Percentiles rank a stretch among this genome's conserved stretches.
Evolutionary conservation across 1,140 invertebrate genomes (phyloP).

Genomic region (Schmidtea mediterranea): DNA sequence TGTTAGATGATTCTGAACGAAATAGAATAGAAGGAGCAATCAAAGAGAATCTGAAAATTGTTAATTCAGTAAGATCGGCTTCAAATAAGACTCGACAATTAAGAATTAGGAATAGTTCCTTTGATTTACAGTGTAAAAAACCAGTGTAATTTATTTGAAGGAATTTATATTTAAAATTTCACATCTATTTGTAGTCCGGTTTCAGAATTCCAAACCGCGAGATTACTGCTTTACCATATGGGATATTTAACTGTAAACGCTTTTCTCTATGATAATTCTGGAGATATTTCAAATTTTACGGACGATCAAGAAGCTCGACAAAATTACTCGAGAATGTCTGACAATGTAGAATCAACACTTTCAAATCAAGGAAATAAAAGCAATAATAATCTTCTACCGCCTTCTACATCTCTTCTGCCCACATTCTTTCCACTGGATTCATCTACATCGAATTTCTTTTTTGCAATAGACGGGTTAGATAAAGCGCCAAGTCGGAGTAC

Average conservation of each 20-base stretch:
- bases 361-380: background rate
- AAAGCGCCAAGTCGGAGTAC: slow-evolving; percentile 49
- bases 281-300: background rate
- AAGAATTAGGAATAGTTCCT: background rate
- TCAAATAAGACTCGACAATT: background rate
- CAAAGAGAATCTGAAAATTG: background rate
- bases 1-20: background rate
- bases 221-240: slow-evolving; percentile 71
- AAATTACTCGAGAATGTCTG: too few species aligned
- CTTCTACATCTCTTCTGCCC: background rate
- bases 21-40: background rate
- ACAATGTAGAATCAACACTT: background rate
- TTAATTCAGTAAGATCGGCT: background rate
- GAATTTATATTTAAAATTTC: too few species aligned
- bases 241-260: slow-evolving; percentile 54
- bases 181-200: background rate
- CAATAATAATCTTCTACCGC: background rate
- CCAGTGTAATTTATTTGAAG: too few species aligned
- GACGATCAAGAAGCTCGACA: background rate
- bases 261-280: slow-evolving; percentile 10
- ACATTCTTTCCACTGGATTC: slow-evolving; percentile 36
- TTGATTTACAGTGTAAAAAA: slow-evolving; percentile 2
- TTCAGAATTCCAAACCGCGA: slow-evolving; percentile 68
- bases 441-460: slow-evolving; percentile 38
- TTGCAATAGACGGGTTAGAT: slow-evolving; percentile 45